These are phyloP conservation scores for Nilaparvata lugens DNA, from an alignment of 1,140 invertebrate genomes.

Conservation along the genomic window DNA sequence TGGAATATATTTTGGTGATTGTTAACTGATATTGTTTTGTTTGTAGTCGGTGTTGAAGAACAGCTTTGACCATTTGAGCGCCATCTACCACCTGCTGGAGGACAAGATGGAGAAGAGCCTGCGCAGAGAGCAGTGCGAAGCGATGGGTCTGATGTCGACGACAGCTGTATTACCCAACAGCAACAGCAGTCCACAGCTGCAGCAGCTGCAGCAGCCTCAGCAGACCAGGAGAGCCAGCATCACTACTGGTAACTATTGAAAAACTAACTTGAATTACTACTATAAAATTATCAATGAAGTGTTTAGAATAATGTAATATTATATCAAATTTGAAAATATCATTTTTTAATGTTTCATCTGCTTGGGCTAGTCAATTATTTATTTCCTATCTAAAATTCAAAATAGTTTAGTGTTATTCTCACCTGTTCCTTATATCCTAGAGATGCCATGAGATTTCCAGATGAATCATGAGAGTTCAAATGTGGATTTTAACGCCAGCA, in stretches of 20 bases:
- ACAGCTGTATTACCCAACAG: background rate
- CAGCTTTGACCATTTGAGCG: constrained; percentile 90
- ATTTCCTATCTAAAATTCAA: no score
- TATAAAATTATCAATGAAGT: background rate
- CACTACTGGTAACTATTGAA: constrained; percentile 43
- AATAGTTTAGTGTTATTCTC: no score
- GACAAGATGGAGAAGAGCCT: constrained; percentile 57
- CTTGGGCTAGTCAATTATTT: no score
- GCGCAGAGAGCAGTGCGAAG: constrained; percentile 27
- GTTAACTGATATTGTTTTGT: constrained; percentile 14
- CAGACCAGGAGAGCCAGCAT: constrained; percentile 47
- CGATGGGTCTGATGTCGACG: no score
- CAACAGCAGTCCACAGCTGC: constrained; percentile 31
- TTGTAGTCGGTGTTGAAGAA: constrained; percentile 73
- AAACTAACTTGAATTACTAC: background rate
- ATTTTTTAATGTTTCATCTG: no score
- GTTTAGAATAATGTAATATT: no score
- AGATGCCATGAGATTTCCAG: no score
- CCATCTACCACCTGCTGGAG: constrained; percentile 89
- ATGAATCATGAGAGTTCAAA: no score
- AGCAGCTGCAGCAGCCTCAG: constrained; percentile 20
- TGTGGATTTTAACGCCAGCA: no score
- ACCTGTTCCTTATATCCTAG: no score
- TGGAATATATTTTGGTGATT: no score
- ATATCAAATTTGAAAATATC: no score